Conservation (phyloP, 2,797 vertebrate species). For the Hippoglossus hippoglossus region DNA sequence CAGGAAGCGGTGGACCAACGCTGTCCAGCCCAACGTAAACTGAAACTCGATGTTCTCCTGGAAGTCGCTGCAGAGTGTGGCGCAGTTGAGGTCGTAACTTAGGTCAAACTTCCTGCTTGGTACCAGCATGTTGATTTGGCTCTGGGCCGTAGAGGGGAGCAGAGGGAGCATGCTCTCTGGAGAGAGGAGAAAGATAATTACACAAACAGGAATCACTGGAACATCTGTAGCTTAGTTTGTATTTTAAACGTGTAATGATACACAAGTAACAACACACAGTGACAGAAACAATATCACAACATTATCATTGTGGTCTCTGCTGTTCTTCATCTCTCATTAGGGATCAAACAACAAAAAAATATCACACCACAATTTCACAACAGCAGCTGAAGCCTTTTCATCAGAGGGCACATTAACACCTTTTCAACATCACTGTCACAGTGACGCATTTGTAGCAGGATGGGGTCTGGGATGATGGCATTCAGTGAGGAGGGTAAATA, state of each 20-base stretch:
- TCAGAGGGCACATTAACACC: conserved; percentile 56
- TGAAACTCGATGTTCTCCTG: conserved; percentile 96
- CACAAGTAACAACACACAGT: neutral
- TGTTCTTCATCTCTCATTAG: neutral
- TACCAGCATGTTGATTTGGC: conserved; percentile 88
- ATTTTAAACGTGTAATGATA: neutral
- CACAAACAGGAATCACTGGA: neutral
- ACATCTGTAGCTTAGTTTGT: neutral
- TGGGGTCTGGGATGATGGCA: conserved; percentile 31
- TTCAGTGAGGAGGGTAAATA: conserved; percentile 59
- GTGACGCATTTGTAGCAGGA: conserved; percentile 54
- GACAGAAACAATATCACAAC: neutral
- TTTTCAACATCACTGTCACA: conserved; percentile 48
- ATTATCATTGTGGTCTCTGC: neutral
- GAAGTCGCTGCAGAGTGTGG: conserved; percentile 93
- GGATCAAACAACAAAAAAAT: neutral
- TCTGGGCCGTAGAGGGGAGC: conserved; percentile 89
- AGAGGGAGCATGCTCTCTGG: conserved; percentile 93
- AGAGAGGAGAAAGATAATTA: neutral
- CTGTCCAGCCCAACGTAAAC: conserved; percentile 94
- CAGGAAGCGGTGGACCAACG: conserved; percentile 92
- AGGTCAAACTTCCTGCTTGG: conserved; percentile 95
- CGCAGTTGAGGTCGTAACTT: conserved; percentile 96
- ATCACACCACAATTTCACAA: conserved; percentile 22
- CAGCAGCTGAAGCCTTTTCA: conserved; percentile 41